Evolutionary conservation across 35 echinoderm and acorn worm species (phyloP), one percentile per base, ranked within the genome.

Genomic region (Hemicentrotus pulcherrimus): DNA sequence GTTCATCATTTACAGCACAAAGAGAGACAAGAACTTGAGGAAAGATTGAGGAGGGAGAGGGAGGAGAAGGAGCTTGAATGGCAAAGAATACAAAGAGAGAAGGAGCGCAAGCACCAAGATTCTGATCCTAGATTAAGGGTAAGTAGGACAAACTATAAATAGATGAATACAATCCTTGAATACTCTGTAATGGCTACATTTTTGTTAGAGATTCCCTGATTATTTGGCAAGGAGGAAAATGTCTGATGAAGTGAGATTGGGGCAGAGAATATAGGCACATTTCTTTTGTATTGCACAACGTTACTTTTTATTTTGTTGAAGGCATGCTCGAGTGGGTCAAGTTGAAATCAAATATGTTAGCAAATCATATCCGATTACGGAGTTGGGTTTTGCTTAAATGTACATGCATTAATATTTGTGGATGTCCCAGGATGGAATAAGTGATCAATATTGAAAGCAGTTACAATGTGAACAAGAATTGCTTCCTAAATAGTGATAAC

Each of bases 41-140:
- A 99, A 24, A 92, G 96, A 46, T 33, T 95, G 13, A 95, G 98
- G 60, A 86, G 96, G 59, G 98, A 99, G 55, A 86, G 97, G 33
- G 98, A 99, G 70, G 98, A 99, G 32, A 99, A 99, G 50, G 98
- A 99, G 50, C 85, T 96, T 88, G 98, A 99, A 86, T 99, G 98
- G 98, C 97, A 98, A 88, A 95, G 95, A 90, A 61, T 99, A 31
- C 98, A 99, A 58, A 61, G 97, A 70, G 98, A 99, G 24, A 99
- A 99, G 94, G 98, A 98, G 94, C 91, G 94, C 94, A 97, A 97
- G 71, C 97, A 96, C 31, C 97, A 95, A 78, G 96, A 97, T 10
- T 92, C 95, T 65, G 96, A 97, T 50, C 78, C 94, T 2, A 95
- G 94, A 46, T 92, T 97, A 28, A 97, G 95, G 91, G 96, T 97